A percentile compares a stretch with the other conserved stretches of the same genome.
These are phyloP conservation scores for Nycticorax nycticorax DNA, from an alignment of 2,113 vertebrate species.

Conservation along the genomic window DNA sequence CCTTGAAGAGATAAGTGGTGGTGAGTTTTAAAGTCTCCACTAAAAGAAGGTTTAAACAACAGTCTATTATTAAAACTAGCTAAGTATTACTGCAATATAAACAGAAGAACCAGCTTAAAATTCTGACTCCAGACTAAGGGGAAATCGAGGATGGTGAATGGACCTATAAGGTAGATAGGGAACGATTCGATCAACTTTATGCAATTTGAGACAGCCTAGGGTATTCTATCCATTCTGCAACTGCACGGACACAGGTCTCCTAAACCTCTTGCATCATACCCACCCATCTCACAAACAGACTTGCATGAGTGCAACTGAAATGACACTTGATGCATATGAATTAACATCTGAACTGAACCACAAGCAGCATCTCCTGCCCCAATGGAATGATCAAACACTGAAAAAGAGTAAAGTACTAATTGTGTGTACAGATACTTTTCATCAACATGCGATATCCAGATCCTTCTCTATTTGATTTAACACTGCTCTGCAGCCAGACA, in stretches of 20 bases:
- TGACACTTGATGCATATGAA: fast-evolving
- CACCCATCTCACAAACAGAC: neutral
- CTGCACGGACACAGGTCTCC: neutral
- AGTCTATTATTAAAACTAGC: neutral
- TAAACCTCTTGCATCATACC: neutral
- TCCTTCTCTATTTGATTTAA: neutral
- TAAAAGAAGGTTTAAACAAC: neutral
- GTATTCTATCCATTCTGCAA: neutral
- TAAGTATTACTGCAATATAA: neutral
- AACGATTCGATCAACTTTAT: neutral
- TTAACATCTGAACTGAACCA: neutral
- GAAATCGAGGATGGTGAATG: neutral
- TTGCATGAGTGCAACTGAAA: neutral
- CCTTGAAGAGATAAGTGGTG: neutral
- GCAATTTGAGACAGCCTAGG: neutral
- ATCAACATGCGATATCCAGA: neutral
- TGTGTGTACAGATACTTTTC: neutral
- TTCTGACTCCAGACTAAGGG: neutral
- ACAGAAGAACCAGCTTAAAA: slow-evolving; percentile 13
- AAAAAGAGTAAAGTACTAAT: neutral
- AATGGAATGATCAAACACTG: neutral
- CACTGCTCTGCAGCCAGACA: neutral
- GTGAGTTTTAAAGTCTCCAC: neutral
- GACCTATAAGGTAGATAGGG: neutral
- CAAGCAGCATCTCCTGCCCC: neutral